These are phyloP conservation scores for Vannuccia rotundouncinata DNA, from an alignment of 2,888 invertebrate species.

Conservation along the genomic window DNA sequence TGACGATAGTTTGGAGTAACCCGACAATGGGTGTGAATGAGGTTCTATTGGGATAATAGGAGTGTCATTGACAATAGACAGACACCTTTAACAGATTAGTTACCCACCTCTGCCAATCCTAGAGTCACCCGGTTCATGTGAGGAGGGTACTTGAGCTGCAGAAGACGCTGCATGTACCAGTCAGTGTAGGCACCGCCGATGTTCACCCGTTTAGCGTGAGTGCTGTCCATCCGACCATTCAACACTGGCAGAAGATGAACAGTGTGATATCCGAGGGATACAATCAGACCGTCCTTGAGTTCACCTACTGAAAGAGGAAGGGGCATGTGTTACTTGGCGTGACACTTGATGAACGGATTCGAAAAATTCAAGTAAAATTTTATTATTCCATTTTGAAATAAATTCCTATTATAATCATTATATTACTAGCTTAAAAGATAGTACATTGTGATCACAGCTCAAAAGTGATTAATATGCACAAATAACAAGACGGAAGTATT, in stretches of 20 bases:
- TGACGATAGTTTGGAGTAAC: background rate
- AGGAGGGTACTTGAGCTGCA: constrained; percentile 85
- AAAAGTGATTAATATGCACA: too few relatives aligned
- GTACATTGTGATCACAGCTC: too few relatives aligned
- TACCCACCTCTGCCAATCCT: constrained; percentile 69
- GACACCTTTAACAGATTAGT: background rate
- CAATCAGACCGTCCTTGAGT: constrained; percentile 64
- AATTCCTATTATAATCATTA: too few relatives aligned
- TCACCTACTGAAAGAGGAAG: too few relatives aligned
- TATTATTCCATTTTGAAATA: too few relatives aligned
- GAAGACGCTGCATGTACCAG: constrained; percentile 72
- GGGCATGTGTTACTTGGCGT: too few relatives aligned
- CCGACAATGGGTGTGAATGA: background rate
- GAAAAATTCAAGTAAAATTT: too few relatives aligned
- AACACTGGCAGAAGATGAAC: constrained; percentile 79
- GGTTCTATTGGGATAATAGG: background rate
- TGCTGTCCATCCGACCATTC: constrained; percentile 63
- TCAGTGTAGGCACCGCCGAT: constrained; percentile 79
- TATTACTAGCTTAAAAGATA: too few relatives aligned
- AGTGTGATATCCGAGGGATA: constrained; percentile 79
- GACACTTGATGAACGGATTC: too few relatives aligned
- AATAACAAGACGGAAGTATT: too few relatives aligned
- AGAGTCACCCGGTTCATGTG: constrained; percentile 79
- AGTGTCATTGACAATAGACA: background rate
- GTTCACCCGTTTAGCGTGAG: constrained; percentile 73